Evolutionary conservation across 2,113 vertebrate genomes (phyloP), one percentile per base, ranked within the genome.

Genomic region (Lota lota): DNA sequence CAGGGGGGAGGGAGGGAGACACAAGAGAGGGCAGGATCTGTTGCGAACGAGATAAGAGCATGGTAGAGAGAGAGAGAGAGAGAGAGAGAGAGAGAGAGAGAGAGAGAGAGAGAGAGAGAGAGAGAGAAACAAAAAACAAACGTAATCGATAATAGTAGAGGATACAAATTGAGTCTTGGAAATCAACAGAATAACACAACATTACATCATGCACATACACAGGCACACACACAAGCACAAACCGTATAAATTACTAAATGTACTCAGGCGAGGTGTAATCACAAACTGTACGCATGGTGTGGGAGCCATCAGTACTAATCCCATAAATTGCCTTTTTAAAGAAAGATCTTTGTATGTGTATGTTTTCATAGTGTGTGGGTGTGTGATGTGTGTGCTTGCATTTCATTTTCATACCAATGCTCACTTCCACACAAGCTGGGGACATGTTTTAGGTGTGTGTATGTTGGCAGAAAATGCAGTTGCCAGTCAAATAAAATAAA

Each of bases 261-360:
- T 81, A 83, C 74, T 86, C 80, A 77, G 70, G 58, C 72, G 18
- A 74, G 72, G 74, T 83, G 79, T 75, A 76, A 81, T 82, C 70
- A 73, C 67, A 77, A 78, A 54, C 36, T 19, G 33, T 16, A 6
- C 17, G 22, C 65, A 72, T 58, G 51, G 78, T 69, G 75, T 28
- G 24, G 24, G 50, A 82, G 77, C 20, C 15, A 18, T 28, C 14
- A 64, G 68, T 28, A 53, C 69, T 28, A 75, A 74, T 62, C 63
- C 67, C 74, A 69, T 17, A n/a, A 17, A n/a, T 15, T 7, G 18
- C 16, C 54, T 16, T 57, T 57, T 57, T 16, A 57, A 18, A 67
- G 69, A 70, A 64, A 70, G 47, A 66, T 61, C 24, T 24, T 53
- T 72, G 58, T 6, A 19, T 61, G 40, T n/a, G 22, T 68, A 58